Percentiles rank a stretch among this genome's conserved stretches.
phyloP scores from a whole-genome alignment of 2,113 vertebrate genomes.

The Centropus unirufus region DNA sequence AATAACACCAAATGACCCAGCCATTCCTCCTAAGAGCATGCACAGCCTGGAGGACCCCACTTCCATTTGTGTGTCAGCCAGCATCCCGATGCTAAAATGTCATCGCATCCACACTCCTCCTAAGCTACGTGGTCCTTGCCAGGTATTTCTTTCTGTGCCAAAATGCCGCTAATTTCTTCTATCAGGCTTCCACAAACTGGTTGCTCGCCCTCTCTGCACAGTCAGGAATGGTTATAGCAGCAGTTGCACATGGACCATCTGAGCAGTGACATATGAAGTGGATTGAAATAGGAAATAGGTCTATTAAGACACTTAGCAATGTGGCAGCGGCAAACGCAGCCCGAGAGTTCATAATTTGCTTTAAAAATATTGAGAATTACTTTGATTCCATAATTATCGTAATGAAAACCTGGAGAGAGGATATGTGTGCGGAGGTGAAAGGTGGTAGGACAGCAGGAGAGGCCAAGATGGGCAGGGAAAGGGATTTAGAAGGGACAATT shows the following conservation, averaged over 20 bases:
- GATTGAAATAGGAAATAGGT: background rate
- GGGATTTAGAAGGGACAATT: background rate
- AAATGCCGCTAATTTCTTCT: background rate
- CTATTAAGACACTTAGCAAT: conserved; percentile 57
- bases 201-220: background rate
- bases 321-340: conserved; percentile 32
- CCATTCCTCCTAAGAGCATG: background rate
- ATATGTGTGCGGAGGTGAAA: background rate
- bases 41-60: background rate
- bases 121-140: background rate
- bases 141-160: background rate
- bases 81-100: background rate
- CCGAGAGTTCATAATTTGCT: background rate
- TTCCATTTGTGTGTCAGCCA: background rate
- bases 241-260: conserved; percentile 49
- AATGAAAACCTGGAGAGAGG: background rate
- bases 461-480: background rate
- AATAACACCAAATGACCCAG: background rate
- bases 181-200: conserved; percentile 16
- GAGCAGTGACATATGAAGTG: conserved; percentile 22
- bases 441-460: background rate
- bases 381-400: conserved; percentile 6
- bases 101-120: background rate
- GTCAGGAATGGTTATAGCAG: background rate
- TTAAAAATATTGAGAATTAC: conserved; percentile 13